Conservation (phyloP, 1,140 invertebrate genomes). For the Ptiloglossa arizonensis region DNA sequence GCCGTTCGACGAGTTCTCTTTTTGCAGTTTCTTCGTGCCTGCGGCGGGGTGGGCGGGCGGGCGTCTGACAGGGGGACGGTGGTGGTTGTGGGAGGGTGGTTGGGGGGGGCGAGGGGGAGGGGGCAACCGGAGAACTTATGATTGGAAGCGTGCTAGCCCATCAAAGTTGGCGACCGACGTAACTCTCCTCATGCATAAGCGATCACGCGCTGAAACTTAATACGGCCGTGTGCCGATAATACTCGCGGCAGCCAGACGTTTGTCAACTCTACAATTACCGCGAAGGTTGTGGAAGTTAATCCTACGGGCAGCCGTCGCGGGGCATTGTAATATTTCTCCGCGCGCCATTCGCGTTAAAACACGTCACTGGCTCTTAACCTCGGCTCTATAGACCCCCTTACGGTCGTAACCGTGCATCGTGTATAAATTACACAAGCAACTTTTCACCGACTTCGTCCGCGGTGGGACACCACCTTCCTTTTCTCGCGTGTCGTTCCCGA, state of each 20-base stretch:
- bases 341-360: constrained; percentile 23
- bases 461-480: neutral
- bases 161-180: constrained; percentile 29
- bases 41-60: too few relatives aligned
- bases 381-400: constrained; percentile 14
- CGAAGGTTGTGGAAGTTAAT: constrained; percentile 43
- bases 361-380: constrained; percentile 42
- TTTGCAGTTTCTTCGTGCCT: constrained; percentile 5
- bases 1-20: neutral
- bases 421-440: neutral
- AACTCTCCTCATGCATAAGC: constrained; percentile 41
- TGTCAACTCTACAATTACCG: constrained; percentile 40
- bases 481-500: too few relatives aligned
- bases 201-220: constrained; percentile 32
- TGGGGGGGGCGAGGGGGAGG: too few relatives aligned
- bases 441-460: neutral
- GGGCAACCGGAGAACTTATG: constrained; percentile 6
- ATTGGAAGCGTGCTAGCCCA: constrained; percentile 28
- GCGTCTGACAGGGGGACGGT: too few relatives aligned
- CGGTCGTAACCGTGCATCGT: neutral
- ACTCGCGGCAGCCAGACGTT: constrained; percentile 25
- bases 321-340: neutral
- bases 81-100: too few relatives aligned
- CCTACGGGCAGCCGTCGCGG: neutral
- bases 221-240: constrained; percentile 2